Evolutionary conservation across 2,797 vertebrate species (phyloP).

Genomic region (Lithobates sylvaticus): DNA sequence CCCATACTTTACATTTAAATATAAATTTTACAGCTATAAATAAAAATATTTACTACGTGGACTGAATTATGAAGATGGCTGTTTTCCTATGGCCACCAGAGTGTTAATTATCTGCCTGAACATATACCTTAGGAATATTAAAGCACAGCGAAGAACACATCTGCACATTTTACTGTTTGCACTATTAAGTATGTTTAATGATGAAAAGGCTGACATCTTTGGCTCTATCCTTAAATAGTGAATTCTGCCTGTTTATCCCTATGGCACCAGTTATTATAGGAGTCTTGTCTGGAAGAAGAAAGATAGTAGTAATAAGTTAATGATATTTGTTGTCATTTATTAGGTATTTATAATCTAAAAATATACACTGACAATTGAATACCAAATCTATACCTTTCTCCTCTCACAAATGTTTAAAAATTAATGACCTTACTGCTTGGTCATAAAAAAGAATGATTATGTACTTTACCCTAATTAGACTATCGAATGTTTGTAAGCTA

Average conservation of each 20-base stretch:
- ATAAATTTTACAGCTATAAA: too few species aligned
- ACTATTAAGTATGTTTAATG: not conserved
- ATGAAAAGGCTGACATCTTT: not conserved
- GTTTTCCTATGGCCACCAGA: too few species aligned
- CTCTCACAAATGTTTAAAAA: conserved; percentile 23
- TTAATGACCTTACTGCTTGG: conserved; percentile 35
- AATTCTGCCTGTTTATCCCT: not conserved
- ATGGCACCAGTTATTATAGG: not conserved
- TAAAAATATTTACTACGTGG: too few species aligned
- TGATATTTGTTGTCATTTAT: conserved; percentile 25
- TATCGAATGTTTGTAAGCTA: conserved; percentile 17
- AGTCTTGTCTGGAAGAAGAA: not conserved
- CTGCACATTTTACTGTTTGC: not conserved
- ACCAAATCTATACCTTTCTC: conserved; percentile 9
- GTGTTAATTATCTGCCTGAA: not conserved
- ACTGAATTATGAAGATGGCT: too few species aligned
- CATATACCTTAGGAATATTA: not conserved
- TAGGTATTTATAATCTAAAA: conserved; percentile 9
- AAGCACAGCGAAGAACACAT: not conserved
- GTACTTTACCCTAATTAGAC: conserved; percentile 37
- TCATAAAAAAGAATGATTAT: conserved; percentile 40
- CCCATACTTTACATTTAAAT: too few species aligned
- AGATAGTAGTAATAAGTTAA: not conserved
- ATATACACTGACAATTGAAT: conserved; percentile 25
- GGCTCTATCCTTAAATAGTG: not conserved